Evolutionary conservation across 2,888 invertebrate genomes (phyloP).

Genomic region (Gonocerus acuteangulatus): DNA sequence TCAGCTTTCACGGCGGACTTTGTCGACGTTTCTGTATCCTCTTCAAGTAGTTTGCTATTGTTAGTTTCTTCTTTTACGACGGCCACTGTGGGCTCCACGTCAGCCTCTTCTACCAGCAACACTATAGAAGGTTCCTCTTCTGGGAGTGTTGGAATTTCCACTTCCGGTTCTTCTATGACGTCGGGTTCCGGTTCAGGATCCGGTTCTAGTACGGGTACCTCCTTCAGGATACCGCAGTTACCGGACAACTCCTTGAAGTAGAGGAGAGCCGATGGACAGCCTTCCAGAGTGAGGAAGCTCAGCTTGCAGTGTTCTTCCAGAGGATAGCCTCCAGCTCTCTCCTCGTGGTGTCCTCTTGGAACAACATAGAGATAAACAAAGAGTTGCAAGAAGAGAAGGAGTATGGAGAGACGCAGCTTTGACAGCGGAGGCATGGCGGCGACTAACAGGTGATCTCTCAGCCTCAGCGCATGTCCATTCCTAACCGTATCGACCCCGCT

Average conservation of each 20-base stretch:
- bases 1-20: background rate
- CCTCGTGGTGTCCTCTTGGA: conserved; percentile 1
- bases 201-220: background rate
- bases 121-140: background rate
- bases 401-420: conserved; percentile 11
- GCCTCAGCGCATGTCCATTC: background rate
- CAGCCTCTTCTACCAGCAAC: background rate
- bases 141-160: background rate
- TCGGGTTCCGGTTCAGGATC: background rate
- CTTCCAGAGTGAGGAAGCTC: background rate
- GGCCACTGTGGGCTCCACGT: background rate
- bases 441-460: conserved; percentile 3
- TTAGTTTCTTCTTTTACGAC: background rate
- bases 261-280: background rate
- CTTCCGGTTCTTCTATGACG: background rate
- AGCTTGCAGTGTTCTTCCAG: background rate
- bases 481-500: background rate
- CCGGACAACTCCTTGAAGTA: background rate
- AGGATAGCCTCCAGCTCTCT: background rate
- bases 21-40: background rate
- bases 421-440: conserved; percentile 3
- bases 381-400: conserved; percentile 13
- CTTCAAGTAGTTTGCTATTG: background rate
- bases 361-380: conserved; percentile 14
- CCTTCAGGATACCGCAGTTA: background rate